Percentiles rank a stretch among this genome's conserved stretches.
phyloP scores from a whole-genome alignment of 2,888 invertebrate genomes.

The Hypena proboscidalis region DNA sequence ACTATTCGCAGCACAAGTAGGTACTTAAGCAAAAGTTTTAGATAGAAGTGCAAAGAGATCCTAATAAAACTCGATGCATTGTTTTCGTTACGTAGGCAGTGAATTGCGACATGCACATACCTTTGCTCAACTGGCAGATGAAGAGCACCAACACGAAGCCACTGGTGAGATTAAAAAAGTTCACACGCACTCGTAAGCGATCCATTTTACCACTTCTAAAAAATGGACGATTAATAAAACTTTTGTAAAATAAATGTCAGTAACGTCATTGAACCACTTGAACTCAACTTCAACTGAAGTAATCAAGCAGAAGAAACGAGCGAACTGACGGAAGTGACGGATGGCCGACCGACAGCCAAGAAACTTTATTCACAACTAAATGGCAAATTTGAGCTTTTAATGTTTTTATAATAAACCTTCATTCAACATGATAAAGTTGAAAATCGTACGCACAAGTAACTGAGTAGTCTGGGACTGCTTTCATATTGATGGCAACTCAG shows the following conservation, averaged over 20 bases:
- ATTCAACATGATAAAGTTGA: no score
- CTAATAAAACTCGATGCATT: constrained; percentile 26
- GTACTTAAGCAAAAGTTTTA: constrained; percentile 22
- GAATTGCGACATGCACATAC: constrained; percentile 55
- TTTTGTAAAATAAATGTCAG: constrained; percentile 30
- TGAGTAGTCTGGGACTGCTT: no score
- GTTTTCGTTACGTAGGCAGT: constrained; percentile 37
- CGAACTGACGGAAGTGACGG: constrained; percentile 21
- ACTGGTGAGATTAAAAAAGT: constrained; percentile 44
- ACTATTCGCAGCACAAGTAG: constrained; percentile 1
- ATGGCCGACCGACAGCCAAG: background rate
- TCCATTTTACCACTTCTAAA: constrained; percentile 52
- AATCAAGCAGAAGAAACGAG: no score
- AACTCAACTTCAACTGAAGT: no score
- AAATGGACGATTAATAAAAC: constrained; percentile 24
- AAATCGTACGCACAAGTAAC: no score
- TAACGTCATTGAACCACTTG: constrained; percentile 46
- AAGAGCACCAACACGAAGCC: constrained; percentile 46
- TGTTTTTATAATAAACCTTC: no score
- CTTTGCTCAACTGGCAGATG: constrained; percentile 40
- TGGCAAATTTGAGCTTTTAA: no score
- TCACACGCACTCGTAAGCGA: constrained; percentile 51
- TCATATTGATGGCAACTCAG: no score
- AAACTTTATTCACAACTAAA: no score
- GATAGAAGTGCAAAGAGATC: constrained; percentile 17